Percentiles rank a stretch among this genome's conserved stretches.
Evolutionary conservation across 2,888 invertebrate genomes (phyloP).

Genomic region (Euclidia mi): DNA sequence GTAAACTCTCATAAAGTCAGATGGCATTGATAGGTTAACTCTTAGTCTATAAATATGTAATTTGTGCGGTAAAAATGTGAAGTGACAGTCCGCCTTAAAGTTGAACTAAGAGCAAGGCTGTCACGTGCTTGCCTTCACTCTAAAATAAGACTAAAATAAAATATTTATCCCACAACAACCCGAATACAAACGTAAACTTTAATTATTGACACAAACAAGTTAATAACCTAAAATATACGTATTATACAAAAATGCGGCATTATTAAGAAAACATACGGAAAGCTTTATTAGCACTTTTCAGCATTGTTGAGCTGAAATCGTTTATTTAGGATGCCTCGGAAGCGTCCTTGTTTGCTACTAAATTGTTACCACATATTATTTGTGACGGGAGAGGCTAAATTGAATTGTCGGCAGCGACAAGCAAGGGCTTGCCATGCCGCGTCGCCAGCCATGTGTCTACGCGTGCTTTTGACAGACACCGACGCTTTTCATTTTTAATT

Average conservation of each 20-base stretch:
- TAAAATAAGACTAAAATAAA: not conserved
- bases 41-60: too few relatives aligned
- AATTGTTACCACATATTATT: conserved; percentile 44
- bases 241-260: conserved; percentile 3
- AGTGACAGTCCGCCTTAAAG: too few relatives aligned
- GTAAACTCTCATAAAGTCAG: too few relatives aligned
- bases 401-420: conserved; percentile 53
- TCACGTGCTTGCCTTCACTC: not conserved
- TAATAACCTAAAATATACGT: not conserved
- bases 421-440: not conserved
- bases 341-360: conserved; percentile 18
- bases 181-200: not conserved
- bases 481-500: conserved; percentile 19
- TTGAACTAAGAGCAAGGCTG: too few relatives aligned
- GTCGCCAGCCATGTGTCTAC: conserved; percentile 21
- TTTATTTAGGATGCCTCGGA: conserved; percentile 29
- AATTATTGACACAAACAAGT: conserved; percentile 1
- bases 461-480: conserved; percentile 20
- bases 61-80: too few relatives aligned
- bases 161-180: not conserved
- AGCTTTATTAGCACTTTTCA: conserved; percentile 29
- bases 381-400: conserved; percentile 57
- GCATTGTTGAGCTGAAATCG: conserved; percentile 16
- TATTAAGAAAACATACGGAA: conserved; percentile 12
- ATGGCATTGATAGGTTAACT: too few relatives aligned